These are phyloP conservation scores for Sigmodon hispidus DNA, from an alignment of 2,113 vertebrate genomes.

Conservation along the genomic window DNA sequence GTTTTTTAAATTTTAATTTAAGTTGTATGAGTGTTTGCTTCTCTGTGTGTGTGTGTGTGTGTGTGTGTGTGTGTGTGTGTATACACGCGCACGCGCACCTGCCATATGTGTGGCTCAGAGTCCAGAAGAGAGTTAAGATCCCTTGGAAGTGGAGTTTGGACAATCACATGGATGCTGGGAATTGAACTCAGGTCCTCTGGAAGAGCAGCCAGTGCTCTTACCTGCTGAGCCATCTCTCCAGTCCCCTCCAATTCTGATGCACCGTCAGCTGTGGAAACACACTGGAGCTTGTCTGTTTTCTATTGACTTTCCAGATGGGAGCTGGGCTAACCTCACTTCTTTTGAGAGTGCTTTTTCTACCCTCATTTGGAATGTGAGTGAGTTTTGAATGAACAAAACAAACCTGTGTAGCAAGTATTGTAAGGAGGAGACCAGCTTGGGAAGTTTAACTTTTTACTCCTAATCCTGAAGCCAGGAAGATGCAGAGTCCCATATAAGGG, in stretches of 20 bases:
- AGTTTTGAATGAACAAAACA: conserved; percentile 11
- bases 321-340: not conserved
- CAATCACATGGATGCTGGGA: too few species aligned
- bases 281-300: not conserved
- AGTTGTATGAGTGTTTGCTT: not conserved
- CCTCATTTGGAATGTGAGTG: not conserved
- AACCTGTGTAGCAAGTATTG: not conserved
- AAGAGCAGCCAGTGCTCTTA: not conserved
- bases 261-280: not conserved
- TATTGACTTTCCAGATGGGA: not conserved
- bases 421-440: conserved; percentile 4
- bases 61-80: not conserved
- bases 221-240: not conserved
- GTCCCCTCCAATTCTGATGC: not conserved
- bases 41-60: not conserved
- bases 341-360: conserved; percentile 5
- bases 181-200: not conserved
- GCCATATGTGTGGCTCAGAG: not conserved
- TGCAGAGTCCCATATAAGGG: not conserved
- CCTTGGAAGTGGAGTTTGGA: not conserved
- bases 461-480: not conserved
- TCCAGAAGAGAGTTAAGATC: not conserved
- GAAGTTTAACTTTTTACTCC: not conserved
- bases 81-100: too few species aligned
- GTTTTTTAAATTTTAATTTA: not conserved